These are phyloP conservation scores for Pogonocichla stellata DNA, from an alignment of 2,113 vertebrate genomes.

Conservation along the genomic window DNA sequence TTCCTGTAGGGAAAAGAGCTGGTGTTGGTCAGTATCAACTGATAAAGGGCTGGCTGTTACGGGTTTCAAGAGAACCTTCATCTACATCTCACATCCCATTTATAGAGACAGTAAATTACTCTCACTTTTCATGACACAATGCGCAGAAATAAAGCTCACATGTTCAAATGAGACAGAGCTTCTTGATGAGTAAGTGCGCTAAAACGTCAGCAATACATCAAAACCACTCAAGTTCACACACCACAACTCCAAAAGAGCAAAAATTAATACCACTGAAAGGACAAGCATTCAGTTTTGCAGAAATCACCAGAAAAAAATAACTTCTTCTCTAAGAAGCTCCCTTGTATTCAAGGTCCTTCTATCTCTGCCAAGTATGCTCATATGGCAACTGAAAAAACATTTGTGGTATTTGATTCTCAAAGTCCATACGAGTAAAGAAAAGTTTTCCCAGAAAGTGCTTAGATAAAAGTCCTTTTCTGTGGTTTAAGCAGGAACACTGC, in stretches of 20 bases:
- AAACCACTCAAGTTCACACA: neutral
- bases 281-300: neutral
- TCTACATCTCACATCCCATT: neutral
- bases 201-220: neutral
- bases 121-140: neutral
- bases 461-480: constrained; percentile 15
- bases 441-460: constrained; percentile 9
- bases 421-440: neutral
- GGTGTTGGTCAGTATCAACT: neutral
- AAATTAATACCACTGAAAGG: neutral
- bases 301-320: neutral
- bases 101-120: neutral
- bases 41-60: neutral
- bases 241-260: neutral
- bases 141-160: neutral
- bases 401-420: constrained; percentile 21
- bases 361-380: neutral
- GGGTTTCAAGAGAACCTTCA: neutral
- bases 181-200: neutral
- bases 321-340: neutral
- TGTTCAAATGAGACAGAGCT: neutral
- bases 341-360: neutral
- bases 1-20: neutral
- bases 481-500: neutral
- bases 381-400: constrained; percentile 7